Evolutionary conservation across 2,797 vertebrate genomes (phyloP), one percentile per base, ranked within the genome.

Genomic region (Bucorvus abyssinicus): DNA sequence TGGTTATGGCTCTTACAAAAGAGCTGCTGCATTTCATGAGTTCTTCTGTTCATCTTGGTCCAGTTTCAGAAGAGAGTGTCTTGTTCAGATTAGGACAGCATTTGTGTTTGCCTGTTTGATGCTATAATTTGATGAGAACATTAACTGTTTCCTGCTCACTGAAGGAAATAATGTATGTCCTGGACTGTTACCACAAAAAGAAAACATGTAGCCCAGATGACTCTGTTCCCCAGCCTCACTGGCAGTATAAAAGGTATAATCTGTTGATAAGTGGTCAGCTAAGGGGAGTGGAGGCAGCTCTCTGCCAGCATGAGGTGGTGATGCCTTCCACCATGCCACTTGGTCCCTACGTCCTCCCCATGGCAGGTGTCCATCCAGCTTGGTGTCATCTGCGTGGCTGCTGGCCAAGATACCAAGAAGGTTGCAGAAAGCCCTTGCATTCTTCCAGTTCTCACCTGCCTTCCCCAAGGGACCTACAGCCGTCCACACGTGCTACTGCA

Each of bases 1-100:
- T 64, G 49, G 77, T 92, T 77, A 87, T 16, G 30, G 17, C 14
- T 87, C 59, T 95, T 95, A 70, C 0, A 0, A 92, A 96, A 94
- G 60, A 83, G 21, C 24, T 73, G 71, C 20, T 82, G 7, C 9
- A 13, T 76, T 96, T 94, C 14, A 47, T 77, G 79, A 74, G 29
- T 71, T 45, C 75, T 88, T 77, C 80, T 95, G 53, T 94, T 96
- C n/a, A 61, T 94, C 77, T 95, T 95, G 83, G 80, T 84, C 36
- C 36, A 8, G 81, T 92, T 89, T 92, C 88, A 95, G 93, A 90
- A 44, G 32, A 79, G 9, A 61, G 27, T 13, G 44, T 20, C n/a
- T 69, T 45, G 56, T 69, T 68, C 45, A 78, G 40, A 87, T 85
- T 53, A 53, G 59, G 67, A 83, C 3, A 3, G 36, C 38, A 79